phyloP scores from a whole-genome alignment of 2,113 vertebrate species.

The Chionis minor region DNA sequence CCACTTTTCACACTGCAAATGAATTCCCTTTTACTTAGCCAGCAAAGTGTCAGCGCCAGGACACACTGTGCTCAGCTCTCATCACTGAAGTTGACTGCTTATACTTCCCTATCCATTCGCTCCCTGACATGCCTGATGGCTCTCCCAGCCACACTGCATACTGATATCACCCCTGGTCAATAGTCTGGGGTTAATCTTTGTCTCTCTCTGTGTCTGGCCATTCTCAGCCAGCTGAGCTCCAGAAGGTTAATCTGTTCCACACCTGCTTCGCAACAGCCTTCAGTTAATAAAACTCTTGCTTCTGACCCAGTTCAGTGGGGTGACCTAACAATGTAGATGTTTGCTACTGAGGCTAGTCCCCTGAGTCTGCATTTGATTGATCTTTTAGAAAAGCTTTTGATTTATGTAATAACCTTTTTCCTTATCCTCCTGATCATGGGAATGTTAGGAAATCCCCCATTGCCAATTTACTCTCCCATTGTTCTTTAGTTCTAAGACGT shows the following conservation, averaged over 20 bases:
- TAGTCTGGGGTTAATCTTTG: neutral
- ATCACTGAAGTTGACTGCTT: neutral
- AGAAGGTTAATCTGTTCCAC: constrained; percentile 13
- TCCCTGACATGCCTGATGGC: neutral
- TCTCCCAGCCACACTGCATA: neutral
- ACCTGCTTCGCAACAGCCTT: constrained; percentile 8
- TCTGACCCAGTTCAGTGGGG: neutral
- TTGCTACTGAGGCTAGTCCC: neutral
- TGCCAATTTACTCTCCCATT: neutral
- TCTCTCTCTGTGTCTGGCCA: neutral
- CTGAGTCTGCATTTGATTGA: neutral
- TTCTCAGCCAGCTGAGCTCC: constrained; percentile 9
- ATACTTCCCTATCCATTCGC: neutral
- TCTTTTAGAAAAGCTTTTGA: neutral
- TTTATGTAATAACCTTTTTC: neutral
- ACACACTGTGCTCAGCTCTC: neutral
- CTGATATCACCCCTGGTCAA: neutral
- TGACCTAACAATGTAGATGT: neutral
- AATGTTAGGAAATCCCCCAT: neutral
- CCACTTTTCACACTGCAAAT: neutral
- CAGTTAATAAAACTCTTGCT: constrained; percentile 31
- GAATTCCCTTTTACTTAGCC: neutral
- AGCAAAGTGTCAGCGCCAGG: neutral
- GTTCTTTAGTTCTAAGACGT: neutral
- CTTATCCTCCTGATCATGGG: neutral